Conservation (phyloP, 1,140 invertebrate genomes). For the Meloidogyne hapla region DNA sequence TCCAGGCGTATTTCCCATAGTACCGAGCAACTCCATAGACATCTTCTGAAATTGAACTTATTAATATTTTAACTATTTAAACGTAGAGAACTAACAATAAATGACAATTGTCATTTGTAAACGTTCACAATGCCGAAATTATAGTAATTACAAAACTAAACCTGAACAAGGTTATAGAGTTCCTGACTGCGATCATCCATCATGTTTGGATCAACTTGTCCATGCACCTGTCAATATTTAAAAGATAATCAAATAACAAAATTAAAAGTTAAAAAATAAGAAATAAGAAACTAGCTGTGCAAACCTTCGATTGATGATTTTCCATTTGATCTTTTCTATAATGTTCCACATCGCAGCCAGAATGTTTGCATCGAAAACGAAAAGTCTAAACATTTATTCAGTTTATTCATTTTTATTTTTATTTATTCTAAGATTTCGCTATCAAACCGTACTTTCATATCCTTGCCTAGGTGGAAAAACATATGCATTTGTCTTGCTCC, state of each 20-base stretch:
- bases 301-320: slow-evolving; percentile 58
- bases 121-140: too few relatives aligned
- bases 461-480: slow-evolving; percentile 63
- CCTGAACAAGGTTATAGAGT: slow-evolving; percentile 29
- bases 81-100: too few relatives aligned
- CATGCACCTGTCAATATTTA: slow-evolving; percentile 32
- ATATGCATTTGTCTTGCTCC: slow-evolving; percentile 64
- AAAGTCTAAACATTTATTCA: slow-evolving; percentile 49
- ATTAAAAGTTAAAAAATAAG: too few relatives aligned
- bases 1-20: slow-evolving; percentile 56
- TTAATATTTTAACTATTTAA: background rate
- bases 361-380: slow-evolving; percentile 60
- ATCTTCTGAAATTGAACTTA: slow-evolving; percentile 45
- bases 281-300: too few relatives aligned
- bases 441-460: slow-evolving; percentile 47
- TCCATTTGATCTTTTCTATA: slow-evolving; percentile 64
- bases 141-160: background rate
- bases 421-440: too few relatives aligned
- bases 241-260: background rate
- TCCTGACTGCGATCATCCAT: slow-evolving; percentile 57
- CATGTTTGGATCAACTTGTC: slow-evolving; percentile 57
- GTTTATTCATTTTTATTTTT: background rate
- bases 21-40: slow-evolving; percentile 63
- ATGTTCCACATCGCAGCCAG: slow-evolving; percentile 55
- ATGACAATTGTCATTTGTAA: too few relatives aligned